Evolutionary conservation across 2,888 invertebrate species (phyloP).

Genomic region (Choreutis nemorana): DNA sequence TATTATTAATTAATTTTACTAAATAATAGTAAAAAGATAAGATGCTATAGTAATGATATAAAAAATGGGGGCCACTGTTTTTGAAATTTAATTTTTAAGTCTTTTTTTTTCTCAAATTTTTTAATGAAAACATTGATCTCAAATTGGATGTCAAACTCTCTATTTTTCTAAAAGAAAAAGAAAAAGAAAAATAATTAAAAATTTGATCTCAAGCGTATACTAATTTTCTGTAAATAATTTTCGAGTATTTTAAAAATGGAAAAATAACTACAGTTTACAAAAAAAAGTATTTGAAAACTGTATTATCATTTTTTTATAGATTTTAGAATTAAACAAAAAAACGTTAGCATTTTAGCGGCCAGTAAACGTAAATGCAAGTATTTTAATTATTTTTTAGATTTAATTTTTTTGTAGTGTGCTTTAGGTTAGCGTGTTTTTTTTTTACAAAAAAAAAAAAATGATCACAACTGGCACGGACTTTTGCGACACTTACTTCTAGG

Average conservation of each 20-base stretch:
- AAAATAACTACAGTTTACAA: background rate
- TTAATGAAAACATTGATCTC: slow-evolving; percentile 53
- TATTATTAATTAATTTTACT: background rate
- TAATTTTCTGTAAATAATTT: background rate
- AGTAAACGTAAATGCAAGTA: slow-evolving; percentile 30
- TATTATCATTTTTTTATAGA: background rate
- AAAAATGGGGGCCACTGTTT: slow-evolving; percentile 53
- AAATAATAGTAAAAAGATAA: slow-evolving; percentile 4
- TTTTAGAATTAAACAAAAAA: background rate
- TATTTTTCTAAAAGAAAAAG: slow-evolving; percentile 14
- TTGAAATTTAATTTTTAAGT: slow-evolving; percentile 23
- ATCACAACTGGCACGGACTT: background rate
- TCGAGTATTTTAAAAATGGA: background rate
- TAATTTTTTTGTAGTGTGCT: background rate
- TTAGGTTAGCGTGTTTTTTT: background rate
- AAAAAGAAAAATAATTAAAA: background rate
- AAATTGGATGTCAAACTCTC: slow-evolving; percentile 35
- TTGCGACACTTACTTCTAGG: too few species aligned
- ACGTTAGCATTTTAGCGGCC: slow-evolving; percentile 39
- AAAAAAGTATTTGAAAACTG: background rate
- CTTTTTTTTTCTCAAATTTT: slow-evolving; percentile 7
- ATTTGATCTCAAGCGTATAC: background rate
- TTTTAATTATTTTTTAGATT: slow-evolving; percentile 8
- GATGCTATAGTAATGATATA: slow-evolving; percentile 15
- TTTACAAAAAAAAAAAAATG: background rate